A percentile compares a stretch with the other conserved stretches of the same genome.
Conservation (phyloP, 2,113 vertebrate genomes). For the Tyrannus savana region DNA sequence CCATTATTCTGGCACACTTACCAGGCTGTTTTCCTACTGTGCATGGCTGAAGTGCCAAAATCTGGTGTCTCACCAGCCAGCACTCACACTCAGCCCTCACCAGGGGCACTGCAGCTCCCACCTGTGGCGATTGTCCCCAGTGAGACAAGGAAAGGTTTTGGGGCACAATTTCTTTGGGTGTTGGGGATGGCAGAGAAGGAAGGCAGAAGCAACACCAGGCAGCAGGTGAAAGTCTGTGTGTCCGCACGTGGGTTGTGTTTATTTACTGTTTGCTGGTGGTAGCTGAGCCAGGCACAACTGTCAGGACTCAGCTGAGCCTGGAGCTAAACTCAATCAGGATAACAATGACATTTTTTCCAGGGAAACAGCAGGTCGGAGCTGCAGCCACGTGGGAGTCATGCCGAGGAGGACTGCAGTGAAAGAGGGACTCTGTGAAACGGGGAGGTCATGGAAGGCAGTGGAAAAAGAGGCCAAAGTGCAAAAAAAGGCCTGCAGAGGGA, state of each 20-base stretch:
- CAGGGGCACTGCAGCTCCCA: background rate
- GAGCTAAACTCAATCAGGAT: too few relatives aligned
- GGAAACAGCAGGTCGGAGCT: background rate
- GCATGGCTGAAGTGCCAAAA: fast-evolving
- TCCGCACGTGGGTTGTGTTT: background rate
- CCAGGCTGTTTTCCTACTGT: background rate
- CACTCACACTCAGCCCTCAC: background rate
- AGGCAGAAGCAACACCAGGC: background rate
- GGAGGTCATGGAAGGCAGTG: background rate
- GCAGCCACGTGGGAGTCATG: fast-evolving
- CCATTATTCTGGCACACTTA: fast-evolving
- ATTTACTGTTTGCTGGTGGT: background rate
- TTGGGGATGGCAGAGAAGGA: background rate
- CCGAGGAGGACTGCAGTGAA: fast-evolving
- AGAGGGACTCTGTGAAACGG: background rate
- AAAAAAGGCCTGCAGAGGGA: background rate
- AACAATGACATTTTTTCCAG: fast-evolving
- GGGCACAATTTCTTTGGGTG: background rate
- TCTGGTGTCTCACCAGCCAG: background rate
- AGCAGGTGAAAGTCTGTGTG: background rate
- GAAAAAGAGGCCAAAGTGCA: background rate
- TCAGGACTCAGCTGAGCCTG: fast-evolving
- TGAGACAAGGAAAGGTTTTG: too few relatives aligned
- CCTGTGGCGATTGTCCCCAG: fast-evolving
- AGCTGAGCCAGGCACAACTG: background rate